Conservation (phyloP, 2,797 vertebrate genomes). For the Jordanella pulchra region DNA sequence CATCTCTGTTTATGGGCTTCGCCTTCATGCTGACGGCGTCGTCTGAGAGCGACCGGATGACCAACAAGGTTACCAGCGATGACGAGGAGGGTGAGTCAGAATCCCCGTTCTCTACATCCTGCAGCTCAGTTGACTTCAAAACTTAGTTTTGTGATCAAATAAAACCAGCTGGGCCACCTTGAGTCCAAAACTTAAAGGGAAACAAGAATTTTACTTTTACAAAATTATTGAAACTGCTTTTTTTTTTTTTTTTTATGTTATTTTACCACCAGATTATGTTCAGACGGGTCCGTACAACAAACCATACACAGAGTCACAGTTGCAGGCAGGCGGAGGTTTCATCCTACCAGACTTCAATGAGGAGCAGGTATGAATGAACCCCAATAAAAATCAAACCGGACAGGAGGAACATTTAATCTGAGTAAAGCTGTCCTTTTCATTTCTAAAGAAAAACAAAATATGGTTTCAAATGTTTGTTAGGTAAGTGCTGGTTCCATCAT, state of each 20-base stretch:
- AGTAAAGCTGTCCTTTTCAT: too few relatives aligned
- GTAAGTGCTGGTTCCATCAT: too few relatives aligned
- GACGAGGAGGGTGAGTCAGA: constrained; percentile 71
- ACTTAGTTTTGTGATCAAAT: too few relatives aligned
- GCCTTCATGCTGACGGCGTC: constrained; percentile 94
- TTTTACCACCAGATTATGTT: constrained; percentile 80
- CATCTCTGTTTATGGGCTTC: constrained; percentile 93
- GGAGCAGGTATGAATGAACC: constrained; percentile 84
- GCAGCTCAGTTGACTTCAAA: too few relatives aligned
- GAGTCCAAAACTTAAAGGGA: too few relatives aligned
- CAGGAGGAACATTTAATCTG: too few relatives aligned
- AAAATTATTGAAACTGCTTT: too few relatives aligned
- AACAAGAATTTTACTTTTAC: too few relatives aligned
- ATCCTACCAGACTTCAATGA: constrained; percentile 94
- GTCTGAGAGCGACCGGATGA: constrained; percentile 84
- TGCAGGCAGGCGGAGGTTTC: constrained; percentile 92
- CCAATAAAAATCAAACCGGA: neutral
- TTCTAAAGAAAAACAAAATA: too few relatives aligned
- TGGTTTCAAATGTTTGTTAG: too few relatives aligned
- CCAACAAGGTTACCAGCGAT: constrained; percentile 79
- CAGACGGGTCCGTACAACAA: constrained; percentile 89
- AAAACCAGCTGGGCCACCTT: too few relatives aligned
- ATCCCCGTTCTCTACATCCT: too few relatives aligned
- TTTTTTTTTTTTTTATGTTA: neutral
- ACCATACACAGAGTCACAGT: constrained; percentile 87